These are phyloP conservation scores for Alexandromys oeconomus DNA, from an alignment of 2,797 vertebrate species.

Conservation along the genomic window DNA sequence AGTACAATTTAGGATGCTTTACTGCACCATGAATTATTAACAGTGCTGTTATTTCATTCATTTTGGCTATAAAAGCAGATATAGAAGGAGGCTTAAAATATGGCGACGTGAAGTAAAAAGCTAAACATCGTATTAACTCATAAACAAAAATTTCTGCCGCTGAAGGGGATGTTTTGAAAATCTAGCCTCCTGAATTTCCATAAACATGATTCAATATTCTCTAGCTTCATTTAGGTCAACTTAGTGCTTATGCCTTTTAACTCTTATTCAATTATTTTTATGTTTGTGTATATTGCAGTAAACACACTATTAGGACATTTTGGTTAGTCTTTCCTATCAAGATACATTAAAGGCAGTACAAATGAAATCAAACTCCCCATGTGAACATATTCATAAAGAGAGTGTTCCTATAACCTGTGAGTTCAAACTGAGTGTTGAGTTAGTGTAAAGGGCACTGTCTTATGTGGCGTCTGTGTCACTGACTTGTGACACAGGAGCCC, in stretches of 20 bases:
- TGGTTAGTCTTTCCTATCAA: constrained; percentile 7
- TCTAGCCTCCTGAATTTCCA: constrained; percentile 49
- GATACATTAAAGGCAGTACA: neutral
- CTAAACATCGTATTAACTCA: constrained; percentile 61
- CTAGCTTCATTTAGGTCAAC: constrained; percentile 52
- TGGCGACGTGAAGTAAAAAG: constrained; percentile 46
- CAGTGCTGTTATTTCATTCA: constrained; percentile 63
- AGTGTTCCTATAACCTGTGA: neutral
- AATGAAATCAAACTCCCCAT: constrained; percentile 11
- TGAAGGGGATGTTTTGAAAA: constrained; percentile 46
- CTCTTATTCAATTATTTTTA: constrained; percentile 2
- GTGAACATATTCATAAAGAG: neutral
- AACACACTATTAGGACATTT: neutral
- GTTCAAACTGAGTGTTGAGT: neutral
- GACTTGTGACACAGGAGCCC: neutral
- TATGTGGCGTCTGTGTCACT: neutral
- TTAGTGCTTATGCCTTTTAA: constrained; percentile 12
- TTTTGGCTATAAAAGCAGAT: constrained; percentile 47
- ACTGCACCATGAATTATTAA: constrained; percentile 66
- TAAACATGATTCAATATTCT: constrained; percentile 56
- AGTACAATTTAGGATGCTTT: constrained; percentile 54
- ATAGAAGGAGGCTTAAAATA: constrained; percentile 63
- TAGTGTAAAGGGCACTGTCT: neutral
- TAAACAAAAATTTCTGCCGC: constrained; percentile 54
- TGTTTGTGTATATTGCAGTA: neutral